These are phyloP conservation scores for Parnassius orleans DNA, from an alignment of 2,888 invertebrate species.

Conservation along the genomic window DNA sequence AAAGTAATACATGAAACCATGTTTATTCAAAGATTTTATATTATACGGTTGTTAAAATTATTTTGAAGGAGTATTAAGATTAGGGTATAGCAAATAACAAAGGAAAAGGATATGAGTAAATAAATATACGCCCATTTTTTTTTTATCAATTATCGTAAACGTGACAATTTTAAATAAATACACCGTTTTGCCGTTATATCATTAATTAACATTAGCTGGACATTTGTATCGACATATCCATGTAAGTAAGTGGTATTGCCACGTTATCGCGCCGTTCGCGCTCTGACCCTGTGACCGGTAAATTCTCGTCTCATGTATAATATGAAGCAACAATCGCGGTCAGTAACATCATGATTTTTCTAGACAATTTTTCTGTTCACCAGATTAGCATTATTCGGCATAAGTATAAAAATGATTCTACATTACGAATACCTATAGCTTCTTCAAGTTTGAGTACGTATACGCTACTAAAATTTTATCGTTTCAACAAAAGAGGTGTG, in stretches of 20 bases:
- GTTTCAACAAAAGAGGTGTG: conserved; percentile 25
- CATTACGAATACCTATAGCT: not conserved
- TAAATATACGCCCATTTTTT: too few relatives aligned
- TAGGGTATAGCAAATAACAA: too few relatives aligned
- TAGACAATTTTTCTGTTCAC: conserved; percentile 21
- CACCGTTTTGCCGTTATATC: conserved; percentile 8
- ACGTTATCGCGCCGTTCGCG: conserved; percentile 56
- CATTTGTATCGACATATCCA: conserved; percentile 47
- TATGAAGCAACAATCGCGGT: conserved; percentile 63
- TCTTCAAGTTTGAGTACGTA: not conserved
- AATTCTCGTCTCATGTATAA: conserved; percentile 61
- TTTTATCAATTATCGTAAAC: not conserved
- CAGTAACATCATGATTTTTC: conserved; percentile 56
- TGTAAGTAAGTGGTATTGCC: conserved; percentile 48
- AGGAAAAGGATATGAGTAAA: too few relatives aligned
- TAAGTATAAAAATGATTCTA: too few relatives aligned
- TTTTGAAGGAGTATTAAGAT: too few relatives aligned
- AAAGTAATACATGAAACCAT: too few relatives aligned
- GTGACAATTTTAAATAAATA: conserved; percentile 4
- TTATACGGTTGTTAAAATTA: too few relatives aligned
- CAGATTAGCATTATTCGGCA: not conserved
- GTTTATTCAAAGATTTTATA: too few relatives aligned
- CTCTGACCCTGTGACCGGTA: conserved; percentile 68
- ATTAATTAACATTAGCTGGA: conserved; percentile 25
- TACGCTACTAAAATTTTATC: not conserved